Percentiles rank a stretch among this genome's conserved stretches.
These are phyloP conservation scores for Apodemia mormo DNA, from an alignment of 2,888 invertebrate genomes.

Conservation along the genomic window DNA sequence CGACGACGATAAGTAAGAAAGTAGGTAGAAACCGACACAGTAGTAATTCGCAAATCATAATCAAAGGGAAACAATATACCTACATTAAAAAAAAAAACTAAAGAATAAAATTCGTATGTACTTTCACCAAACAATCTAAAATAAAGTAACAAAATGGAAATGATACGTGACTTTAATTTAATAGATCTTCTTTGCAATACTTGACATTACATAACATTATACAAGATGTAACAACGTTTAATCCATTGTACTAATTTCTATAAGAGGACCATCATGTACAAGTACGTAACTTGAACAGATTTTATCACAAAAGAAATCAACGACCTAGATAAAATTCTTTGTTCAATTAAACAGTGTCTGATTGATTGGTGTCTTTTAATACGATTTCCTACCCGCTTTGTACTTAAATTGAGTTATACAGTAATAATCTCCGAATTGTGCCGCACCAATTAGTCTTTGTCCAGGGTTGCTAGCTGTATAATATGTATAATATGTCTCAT, in stretches of 20 bases:
- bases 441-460: slow-evolving; percentile 26
- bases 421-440: slow-evolving; percentile 26
- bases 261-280: background rate
- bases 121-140: no score
- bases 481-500: background rate
- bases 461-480: background rate
- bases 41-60: no score
- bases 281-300: slow-evolving; percentile 2
- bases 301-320: background rate
- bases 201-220: background rate
- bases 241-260: background rate
- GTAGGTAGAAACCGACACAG: no score
- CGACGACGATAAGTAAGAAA: no score
- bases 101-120: no score
- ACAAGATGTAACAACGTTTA: background rate
- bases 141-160: no score
- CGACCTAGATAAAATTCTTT: slow-evolving; percentile 10
- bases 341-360: slow-evolving; percentile 13
- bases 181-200: no score
- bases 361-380: slow-evolving; percentile 15
- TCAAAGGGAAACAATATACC: no score
- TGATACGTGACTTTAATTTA: no score
- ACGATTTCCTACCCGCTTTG: slow-evolving; percentile 16
- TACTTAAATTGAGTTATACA: slow-evolving; percentile 18
- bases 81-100: no score